These are phyloP conservation scores for Drosophila barbarae DNA, from an alignment of 2,888 invertebrate genomes.

Conservation along the genomic window DNA sequence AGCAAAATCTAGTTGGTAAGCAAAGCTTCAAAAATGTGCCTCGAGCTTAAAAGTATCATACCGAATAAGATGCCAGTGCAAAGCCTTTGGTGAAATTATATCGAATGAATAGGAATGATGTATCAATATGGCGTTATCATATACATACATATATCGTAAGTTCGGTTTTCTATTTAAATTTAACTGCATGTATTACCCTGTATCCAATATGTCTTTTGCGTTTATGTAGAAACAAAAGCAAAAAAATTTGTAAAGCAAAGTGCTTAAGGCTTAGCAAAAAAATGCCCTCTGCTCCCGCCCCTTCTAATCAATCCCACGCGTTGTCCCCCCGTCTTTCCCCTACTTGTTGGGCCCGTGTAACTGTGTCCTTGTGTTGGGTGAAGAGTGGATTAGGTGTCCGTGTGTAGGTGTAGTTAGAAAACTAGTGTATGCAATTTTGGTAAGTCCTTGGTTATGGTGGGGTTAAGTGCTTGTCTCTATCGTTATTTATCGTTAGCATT, in stretches of 20 bases:
- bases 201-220: slow-evolving; percentile 84
- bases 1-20: slow-evolving; percentile 66
- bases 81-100: slow-evolving; percentile 52
- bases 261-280: slow-evolving; percentile 62
- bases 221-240: slow-evolving; percentile 55
- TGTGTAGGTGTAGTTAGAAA: slow-evolving; percentile 56
- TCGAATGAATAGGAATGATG: slow-evolving; percentile 28
- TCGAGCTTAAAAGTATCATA: slow-evolving; percentile 48
- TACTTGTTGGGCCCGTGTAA: slow-evolving; percentile 64
- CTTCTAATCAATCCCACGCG: slow-evolving; percentile 5
- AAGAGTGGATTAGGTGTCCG: slow-evolving; percentile 26
- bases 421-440: slow-evolving; percentile 70
- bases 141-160: slow-evolving; percentile 30
- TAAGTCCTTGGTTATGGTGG: slow-evolving; percentile 72
- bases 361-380: slow-evolving; percentile 43
- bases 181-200: slow-evolving; percentile 97
- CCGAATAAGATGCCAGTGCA: slow-evolving; percentile 54
- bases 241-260: slow-evolving; percentile 64
- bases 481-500: slow-evolving; percentile 47
- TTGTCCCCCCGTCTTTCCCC: slow-evolving; percentile 16
- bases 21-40: slow-evolving; percentile 60
- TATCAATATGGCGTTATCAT: slow-evolving; percentile 22
- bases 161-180: slow-evolving; percentile 65
- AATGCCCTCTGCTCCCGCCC: slow-evolving; percentile 46
- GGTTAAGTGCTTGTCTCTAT: slow-evolving; percentile 71